These are phyloP conservation scores for Aphidius gifuensis DNA, from an alignment of 1,140 invertebrate genomes.

Conservation along the genomic window DNA sequence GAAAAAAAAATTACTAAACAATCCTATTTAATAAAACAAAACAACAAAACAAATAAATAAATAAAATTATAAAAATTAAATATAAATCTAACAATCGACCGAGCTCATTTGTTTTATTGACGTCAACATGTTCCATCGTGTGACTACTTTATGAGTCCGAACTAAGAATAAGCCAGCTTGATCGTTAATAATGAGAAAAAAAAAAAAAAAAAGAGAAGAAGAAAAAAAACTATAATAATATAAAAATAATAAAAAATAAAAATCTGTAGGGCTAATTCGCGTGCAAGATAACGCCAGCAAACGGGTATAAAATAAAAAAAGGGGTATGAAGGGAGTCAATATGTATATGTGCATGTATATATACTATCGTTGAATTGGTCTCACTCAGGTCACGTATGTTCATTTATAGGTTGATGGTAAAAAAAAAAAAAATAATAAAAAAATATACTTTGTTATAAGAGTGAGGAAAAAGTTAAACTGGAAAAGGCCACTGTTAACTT, in stretches of 20 bases:
- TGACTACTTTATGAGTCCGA: no score
- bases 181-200: not conserved
- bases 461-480: constrained; percentile 20
- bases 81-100: no score
- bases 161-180: no score
- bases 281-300: constrained; percentile 50
- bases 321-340: constrained; percentile 16
- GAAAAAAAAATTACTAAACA: constrained; percentile 14
- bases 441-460: no score
- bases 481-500: constrained; percentile 50
- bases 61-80: no score
- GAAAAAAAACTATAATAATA: constrained; percentile 9
- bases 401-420: constrained; percentile 1
- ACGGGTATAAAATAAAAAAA: constrained; percentile 10
- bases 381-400: constrained; percentile 44
- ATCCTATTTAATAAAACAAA: constrained; percentile 17
- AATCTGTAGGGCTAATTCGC: constrained; percentile 54
- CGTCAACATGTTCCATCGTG: no score
- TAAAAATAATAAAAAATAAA: constrained; percentile 33
- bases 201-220: constrained; percentile 3
- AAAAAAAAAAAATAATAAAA: not conserved
- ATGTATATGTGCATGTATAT: no score
- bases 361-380: constrained; percentile 48
- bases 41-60: not conserved
- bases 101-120: no score